Percentiles rank a stretch among this genome's conserved stretches.
Conservation (phyloP, 64 coral and sea anemone species). For the Pocillopora verrucosa region DNA sequence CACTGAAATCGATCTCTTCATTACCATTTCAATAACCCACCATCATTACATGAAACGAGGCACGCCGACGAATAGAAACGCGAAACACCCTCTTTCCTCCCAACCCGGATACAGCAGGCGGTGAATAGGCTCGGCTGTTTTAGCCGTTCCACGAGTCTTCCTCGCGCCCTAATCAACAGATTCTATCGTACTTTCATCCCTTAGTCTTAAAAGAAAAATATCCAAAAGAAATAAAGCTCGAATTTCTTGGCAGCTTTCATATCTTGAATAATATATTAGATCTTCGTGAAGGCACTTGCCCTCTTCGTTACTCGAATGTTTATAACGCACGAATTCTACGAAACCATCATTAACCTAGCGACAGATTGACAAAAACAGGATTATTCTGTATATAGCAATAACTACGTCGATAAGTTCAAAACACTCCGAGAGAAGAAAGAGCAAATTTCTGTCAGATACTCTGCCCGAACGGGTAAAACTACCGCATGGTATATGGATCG, state of each 20-base stretch:
- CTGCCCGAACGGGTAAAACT: constrained; percentile 35
- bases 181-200: constrained; percentile 37
- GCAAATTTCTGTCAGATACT: constrained; percentile 17
- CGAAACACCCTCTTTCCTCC: constrained; percentile 52
- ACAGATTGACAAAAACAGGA: constrained; percentile 22
- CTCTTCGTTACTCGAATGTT: constrained; percentile 44
- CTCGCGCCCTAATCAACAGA: not conserved
- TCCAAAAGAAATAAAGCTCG: constrained; percentile 62
- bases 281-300: constrained; percentile 29
- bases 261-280: constrained; percentile 97
- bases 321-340: constrained; percentile 13
- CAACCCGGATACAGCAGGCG: constrained; percentile 29
- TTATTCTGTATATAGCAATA: not conserved
- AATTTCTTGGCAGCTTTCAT: constrained; percentile 85
- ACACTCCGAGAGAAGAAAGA: not conserved
- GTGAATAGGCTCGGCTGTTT: not conserved
- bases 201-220: constrained; percentile 37
- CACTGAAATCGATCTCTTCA: constrained; percentile 87
- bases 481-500: constrained; percentile 36
- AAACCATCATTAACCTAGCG: constrained; percentile 8
- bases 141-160: not conserved
- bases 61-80: constrained; percentile 49
- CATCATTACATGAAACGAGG: constrained; percentile 60
- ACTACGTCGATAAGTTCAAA: not conserved
- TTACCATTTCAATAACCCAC: constrained; percentile 86